Base-by-base conservation (phyloP, 2,797 vertebrate genomes). In the Siniperca scherzeri region DNA sequence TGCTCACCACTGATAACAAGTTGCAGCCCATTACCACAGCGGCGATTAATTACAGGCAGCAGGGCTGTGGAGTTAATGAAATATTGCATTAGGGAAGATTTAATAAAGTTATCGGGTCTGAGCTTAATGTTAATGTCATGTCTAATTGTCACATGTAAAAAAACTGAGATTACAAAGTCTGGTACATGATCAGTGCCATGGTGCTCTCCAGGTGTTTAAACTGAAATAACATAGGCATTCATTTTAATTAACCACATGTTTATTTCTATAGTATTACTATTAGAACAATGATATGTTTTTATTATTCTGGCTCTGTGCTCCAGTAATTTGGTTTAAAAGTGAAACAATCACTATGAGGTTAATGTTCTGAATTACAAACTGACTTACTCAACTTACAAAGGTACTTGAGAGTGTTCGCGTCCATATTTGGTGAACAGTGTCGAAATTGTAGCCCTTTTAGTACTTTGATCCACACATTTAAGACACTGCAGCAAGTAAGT, bases 31-130 rank as follows among this genome's bases (percentile, higher is more conserved):
- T 94, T 91, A 92, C 57, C 87, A 79, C 53, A 86, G 81, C 50
- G 0, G 73, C 77, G 70, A 92, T 93, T 93, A 91, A 95, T 94
- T 89, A 91, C 83, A 77, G 60, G 72, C 82, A 86, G 74, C 81
- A 83, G 81, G 65, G 56, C 61, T 33, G 46, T 19, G 67, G 68
- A 79, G 69, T 78, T 88, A 85, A 91, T 91, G 50, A 83, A 88
- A 88, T 80, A 84, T 80, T 86, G 72, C 86, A 83, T 83, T 60
- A 72, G 62, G 74, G 82, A 60, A 76, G 71, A 69, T 50, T 70
- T 17, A 33, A 40, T 50, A 53, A 70, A 71, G 61, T 71, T 61
- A 56, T 87, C 65, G 60, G 36, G 22, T 84, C 36, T 27, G 71
- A 70, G 21, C 30, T 52, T 25, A 57, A 60, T 25, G 50, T 36